A percentile compares a stretch with the other conserved stretches of the same genome.
Evolutionary conservation across 2,113 vertebrate genomes (phyloP).

Genomic region (Siniperca knerii): DNA sequence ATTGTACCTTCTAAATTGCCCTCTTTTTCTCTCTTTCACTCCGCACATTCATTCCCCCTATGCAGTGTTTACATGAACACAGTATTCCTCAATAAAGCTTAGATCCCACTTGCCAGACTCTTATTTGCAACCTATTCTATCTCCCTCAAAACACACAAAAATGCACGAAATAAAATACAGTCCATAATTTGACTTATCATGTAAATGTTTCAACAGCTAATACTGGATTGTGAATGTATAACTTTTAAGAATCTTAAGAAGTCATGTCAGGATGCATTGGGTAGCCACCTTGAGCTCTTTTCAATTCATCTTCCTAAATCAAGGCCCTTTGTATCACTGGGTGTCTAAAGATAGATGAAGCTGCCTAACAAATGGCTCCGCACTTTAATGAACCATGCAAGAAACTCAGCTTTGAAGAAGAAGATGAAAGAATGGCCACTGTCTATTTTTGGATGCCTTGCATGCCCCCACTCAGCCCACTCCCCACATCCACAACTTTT

Average conservation of each 20-base stretch:
- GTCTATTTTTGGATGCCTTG: constrained; percentile 36
- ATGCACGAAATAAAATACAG: neutral
- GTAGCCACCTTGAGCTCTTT: neutral
- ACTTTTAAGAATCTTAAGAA: neutral
- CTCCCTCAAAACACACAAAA: neutral
- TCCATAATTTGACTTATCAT: neutral
- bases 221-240: neutral
- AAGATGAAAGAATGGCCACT: constrained; percentile 29
- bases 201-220: neutral
- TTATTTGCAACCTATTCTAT: neutral
- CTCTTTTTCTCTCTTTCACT: neutral
- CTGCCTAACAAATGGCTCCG: constrained; percentile 3
- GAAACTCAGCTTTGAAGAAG: constrained; percentile 41
- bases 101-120: neutral
- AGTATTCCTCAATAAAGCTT: neutral
- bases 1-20: neutral
- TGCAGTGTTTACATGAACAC: neutral
- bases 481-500: neutral
- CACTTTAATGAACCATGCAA: constrained; percentile 38
- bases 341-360: constrained; percentile 22
- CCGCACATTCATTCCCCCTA: neutral
- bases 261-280: neutral
- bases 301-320: constrained; percentile 12
- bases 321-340: neutral
- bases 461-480: neutral